Evolutionary conservation across 2,797 vertebrate species (phyloP), one percentile per base, ranked within the genome.

Genomic region (Alcedo quadribrachys): DNA sequence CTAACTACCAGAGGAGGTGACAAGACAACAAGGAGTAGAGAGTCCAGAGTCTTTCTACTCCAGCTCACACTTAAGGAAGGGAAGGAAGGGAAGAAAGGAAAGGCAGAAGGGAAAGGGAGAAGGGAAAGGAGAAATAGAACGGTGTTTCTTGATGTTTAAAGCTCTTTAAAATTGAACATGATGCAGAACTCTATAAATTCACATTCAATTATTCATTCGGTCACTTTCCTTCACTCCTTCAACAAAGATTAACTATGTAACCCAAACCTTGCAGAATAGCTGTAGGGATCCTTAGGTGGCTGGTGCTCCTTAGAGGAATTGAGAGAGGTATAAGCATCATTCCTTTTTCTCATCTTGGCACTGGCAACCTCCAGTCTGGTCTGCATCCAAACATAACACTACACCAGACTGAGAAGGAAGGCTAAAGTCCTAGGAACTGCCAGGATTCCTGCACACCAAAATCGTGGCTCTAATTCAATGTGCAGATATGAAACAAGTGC

Each of bases 341-440:
- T 69, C n/a, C 12, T 73, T 74, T 77, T 87, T 74, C 66, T 81
- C 57, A 30, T 84, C 77, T 93, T 74, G 24, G 70, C 53, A 91
- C 45, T 24, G 25, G 46, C 22, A 84, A 54, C 8, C 70, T 70
- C 43, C 40, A 76, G 35, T 20, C 63, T 87, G 89, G 73, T 79
- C 25, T 75, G 46, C 37, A 81, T 85, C 92, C 87, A 89, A 91
- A 65, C 51, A 33, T 42, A 90, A 93, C 68, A 82, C 42, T 27
- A 30, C 33, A 89, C 30, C 70, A 92, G 81, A 84, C 81, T 45
- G 57, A 62, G 65, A 82, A 80, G 20, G 43, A 76, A 69, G 27
- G 79, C 32, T 42, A 4, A 18, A 69, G 60, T 60, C 73, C 50
- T 46, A 90, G 51, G 70, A 92, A 68, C 78, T 90, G 61, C 50